Evolutionary conservation across 1,140 invertebrate genomes (phyloP), one percentile per base, ranked within the genome.

Genomic region (Aphis craccivora): DNA sequence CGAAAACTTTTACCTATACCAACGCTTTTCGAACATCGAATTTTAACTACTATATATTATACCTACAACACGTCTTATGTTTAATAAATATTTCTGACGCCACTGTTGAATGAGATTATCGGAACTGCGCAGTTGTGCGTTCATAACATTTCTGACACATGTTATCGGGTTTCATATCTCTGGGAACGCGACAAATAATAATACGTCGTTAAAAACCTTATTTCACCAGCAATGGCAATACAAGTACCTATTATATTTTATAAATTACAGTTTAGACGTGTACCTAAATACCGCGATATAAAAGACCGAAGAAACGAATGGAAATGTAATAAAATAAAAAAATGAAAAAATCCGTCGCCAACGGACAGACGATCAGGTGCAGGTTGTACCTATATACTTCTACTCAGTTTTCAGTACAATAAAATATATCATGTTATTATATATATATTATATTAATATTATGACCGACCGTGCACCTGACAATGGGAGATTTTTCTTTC

Each of bases 331-430:
- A n/a, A 35, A 30, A 55, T 35, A 4, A 76, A 23, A 25, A 37
- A 91, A 55, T 35, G 7, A 76, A 23, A 25, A 37, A 91, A 55
- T 23, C 76, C 0, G 67, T 83, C 90, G 23, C 37, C 30, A 67
- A 67, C 51, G 35, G 11, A 37, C 60, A 76, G 60, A 76, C 60
- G 30, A 18, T n/a, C 14, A n/a, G 60, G 60, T n/a, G 60, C 60
- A 76, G 30, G 30, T 76, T 40, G 37, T 40, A n/a, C n/a, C n/a
- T n/a, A 40, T 40, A 18, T 30, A 37, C 37, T 90, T 8, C 18
- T 25, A n/a, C 90, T 76, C 30, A 35, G 76, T 67, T 86, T 67
- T 91, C 53, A 43, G 67, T 25, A 91, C n/a, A 91, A 91, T 91
- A 76, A 88, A 86, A 87, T 14, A 14, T 4, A 14, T 14, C 20